A percentile compares a stretch with the other conserved stretches of the same genome.
phyloP scores from a whole-genome alignment of 1,140 invertebrate species.

The Drosophila truncata region DNA sequence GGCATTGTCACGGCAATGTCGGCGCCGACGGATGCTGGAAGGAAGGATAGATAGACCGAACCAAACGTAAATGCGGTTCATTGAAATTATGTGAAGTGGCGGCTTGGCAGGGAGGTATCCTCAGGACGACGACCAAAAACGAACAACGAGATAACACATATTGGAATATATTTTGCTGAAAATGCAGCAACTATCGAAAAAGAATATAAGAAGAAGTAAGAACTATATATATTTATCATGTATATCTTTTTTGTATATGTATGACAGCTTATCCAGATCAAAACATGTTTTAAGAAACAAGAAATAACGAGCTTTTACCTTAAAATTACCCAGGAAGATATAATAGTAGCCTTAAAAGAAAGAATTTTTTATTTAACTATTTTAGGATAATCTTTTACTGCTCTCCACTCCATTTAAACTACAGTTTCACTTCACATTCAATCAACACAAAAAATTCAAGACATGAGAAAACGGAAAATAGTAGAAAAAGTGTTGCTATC shows the following conservation, averaged over 20 bases:
- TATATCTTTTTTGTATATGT: not conserved
- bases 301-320: not conserved
- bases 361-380: not conserved
- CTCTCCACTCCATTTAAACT: not conserved
- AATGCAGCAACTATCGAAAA: constrained; percentile 6
- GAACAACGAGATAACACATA: constrained; percentile 1
- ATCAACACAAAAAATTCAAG: constrained; percentile 8
- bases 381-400: not conserved
- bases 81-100: constrained; percentile 75
- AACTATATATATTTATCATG: not conserved
- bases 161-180: constrained; percentile 25
- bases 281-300: not conserved
- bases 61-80: constrained; percentile 74
- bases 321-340: not conserved
- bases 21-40: constrained; percentile 36
- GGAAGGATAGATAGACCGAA: constrained; percentile 49
- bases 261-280: not conserved
- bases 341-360: not conserved
- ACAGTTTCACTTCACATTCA: not conserved
- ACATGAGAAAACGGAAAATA: constrained; percentile 2
- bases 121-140: not conserved
- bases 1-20: constrained; percentile 61
- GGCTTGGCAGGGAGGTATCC: not conserved
- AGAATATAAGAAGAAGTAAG: not conserved
- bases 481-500: constrained; percentile 6